A percentile compares a stretch with the other conserved stretches of the same genome.
These are phyloP conservation scores for Amphipyra tragopoginis DNA, from an alignment of 2,888 invertebrate species.

Conservation along the genomic window DNA sequence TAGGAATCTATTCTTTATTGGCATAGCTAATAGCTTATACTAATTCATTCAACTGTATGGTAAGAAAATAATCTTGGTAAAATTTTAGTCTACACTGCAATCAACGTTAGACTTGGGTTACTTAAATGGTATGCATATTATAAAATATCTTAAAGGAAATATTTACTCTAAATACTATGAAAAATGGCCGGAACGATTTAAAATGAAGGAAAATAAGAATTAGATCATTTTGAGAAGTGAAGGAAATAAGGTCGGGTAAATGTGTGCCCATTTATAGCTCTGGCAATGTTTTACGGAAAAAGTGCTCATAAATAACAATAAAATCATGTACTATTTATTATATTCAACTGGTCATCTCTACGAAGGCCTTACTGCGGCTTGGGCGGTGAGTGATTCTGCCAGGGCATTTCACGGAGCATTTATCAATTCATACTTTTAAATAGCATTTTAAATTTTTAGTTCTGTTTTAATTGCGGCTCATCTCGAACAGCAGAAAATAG, in stretches of 20 bases:
- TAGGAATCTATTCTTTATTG: too few relatives aligned
- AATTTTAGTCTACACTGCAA: slow-evolving; percentile 5
- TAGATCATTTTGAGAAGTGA: slow-evolving; percentile 41
- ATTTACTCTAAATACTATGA: slow-evolving; percentile 81
- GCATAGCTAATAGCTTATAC: neutral
- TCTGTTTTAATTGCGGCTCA: neutral
- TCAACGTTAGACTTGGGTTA: slow-evolving; percentile 16
- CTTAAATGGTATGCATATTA: slow-evolving; percentile 32
- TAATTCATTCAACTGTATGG: neutral
- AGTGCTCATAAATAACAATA: neutral
- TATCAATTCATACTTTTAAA: too few relatives aligned
- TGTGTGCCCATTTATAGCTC: neutral
- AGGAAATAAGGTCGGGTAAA: slow-evolving; percentile 1
- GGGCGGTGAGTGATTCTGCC: too few relatives aligned
- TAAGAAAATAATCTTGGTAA: slow-evolving; percentile 7
- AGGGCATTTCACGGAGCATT: neutral
- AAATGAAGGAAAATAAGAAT: slow-evolving; percentile 71
- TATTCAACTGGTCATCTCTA: too few relatives aligned
- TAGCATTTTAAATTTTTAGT: too few relatives aligned
- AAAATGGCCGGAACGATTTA: slow-evolving; percentile 88
- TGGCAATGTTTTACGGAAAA: slow-evolving; percentile 4
- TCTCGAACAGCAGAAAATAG: neutral
- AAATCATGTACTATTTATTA: too few relatives aligned
- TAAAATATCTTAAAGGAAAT: slow-evolving; percentile 54
- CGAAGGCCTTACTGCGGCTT: too few relatives aligned